Evolutionary conservation across 1,140 invertebrate genomes (phyloP), one percentile per base, ranked within the genome.

Genomic region (Heterodera schachtii): DNA sequence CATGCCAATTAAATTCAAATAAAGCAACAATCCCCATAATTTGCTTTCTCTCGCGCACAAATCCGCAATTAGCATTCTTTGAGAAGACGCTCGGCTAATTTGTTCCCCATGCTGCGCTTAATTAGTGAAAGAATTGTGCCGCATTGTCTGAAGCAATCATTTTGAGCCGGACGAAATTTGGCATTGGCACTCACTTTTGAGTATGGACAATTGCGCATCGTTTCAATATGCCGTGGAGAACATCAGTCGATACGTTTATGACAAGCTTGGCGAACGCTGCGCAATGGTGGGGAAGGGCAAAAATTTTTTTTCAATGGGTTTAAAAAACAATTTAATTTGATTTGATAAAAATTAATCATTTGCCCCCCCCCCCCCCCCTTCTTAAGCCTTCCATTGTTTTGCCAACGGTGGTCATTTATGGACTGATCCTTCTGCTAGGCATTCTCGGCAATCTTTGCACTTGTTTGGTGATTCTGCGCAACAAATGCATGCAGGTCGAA

Each of bases 401-500:
- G 16, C 86, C 86, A 21, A 87, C 86, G n/a, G 80, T 86, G 21
- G 80, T 87, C 43, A 87, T 87, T 47, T 87, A 89, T 49, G 67
- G 60, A 9, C 43, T 86, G n/a, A 84, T 86, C 52, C 95, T 97
- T 85, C 84, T 96, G 2, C 94, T 93, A 1, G 96, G 96, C 3
- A 91, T 95, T 0, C 90, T 97, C 16, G 96, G 96, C 2, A 98
- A 98, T 90, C 91, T 96, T 8, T 94, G 94, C 89, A 97, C 96
- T 7, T 97, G 96, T 90, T 92, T 97, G 69, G 96, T 98, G 11
- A 97, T 98, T 75, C 92, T 94, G 43, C 92, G 93, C 84, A 97
- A 97, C 90, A 94, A 94, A 88, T 94, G 93, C n/a, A 95, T 97
- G 94, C 95, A 64, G 57, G 57, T 64, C 52, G 16, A 31, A 31